A percentile compares a stretch with the other conserved stretches of the same genome.
phyloP scores from a whole-genome alignment of 2,113 vertebrate species.

The Nematolebias whitei region DNA sequence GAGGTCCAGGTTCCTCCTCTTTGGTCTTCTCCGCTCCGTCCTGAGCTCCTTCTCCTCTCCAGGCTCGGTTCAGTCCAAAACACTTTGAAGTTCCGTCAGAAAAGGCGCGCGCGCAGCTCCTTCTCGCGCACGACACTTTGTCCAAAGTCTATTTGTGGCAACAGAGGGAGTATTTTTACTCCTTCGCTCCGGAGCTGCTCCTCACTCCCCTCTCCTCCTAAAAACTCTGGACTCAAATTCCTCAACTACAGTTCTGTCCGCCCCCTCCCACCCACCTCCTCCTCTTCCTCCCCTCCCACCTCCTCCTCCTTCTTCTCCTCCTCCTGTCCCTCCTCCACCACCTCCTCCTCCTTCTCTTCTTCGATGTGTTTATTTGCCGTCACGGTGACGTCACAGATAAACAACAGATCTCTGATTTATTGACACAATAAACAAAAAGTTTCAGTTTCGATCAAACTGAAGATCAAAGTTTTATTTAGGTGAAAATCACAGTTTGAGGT shows the following conservation, averaged over 20 bases:
- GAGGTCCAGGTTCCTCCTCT: slow-evolving; percentile 39
- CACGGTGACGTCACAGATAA: too few species aligned
- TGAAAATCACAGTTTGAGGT: too few species aligned
- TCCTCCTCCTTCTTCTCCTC: too few species aligned
- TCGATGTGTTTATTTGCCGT: too few species aligned
- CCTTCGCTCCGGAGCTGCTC: slow-evolving; percentile 38
- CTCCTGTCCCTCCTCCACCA: too few species aligned
- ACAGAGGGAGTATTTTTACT: slow-evolving; percentile 40
- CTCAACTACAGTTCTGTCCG: slow-evolving; percentile 75
- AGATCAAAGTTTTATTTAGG: too few species aligned
- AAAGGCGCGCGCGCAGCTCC: not conserved
- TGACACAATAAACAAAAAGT: too few species aligned
- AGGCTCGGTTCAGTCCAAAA: not conserved
- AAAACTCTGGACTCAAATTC: slow-evolving; percentile 78
- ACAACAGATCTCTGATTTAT: too few species aligned
- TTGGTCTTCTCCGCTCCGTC: not conserved
- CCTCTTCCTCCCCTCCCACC: slow-evolving; percentile 31
- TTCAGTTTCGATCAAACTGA: too few species aligned
- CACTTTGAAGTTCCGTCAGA: too few species aligned
- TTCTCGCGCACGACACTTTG: not conserved
- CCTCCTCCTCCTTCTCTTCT: too few species aligned
- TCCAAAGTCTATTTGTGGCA: slow-evolving; percentile 41
- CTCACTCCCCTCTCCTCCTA: slow-evolving; percentile 51
- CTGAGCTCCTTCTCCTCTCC: not conserved
- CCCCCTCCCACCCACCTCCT: slow-evolving; percentile 47